A percentile compares a stretch with the other conserved stretches of the same genome.
These are phyloP conservation scores for Geophilus truncorum DNA, from an alignment of 2,888 invertebrate genomes.

Conservation along the genomic window DNA sequence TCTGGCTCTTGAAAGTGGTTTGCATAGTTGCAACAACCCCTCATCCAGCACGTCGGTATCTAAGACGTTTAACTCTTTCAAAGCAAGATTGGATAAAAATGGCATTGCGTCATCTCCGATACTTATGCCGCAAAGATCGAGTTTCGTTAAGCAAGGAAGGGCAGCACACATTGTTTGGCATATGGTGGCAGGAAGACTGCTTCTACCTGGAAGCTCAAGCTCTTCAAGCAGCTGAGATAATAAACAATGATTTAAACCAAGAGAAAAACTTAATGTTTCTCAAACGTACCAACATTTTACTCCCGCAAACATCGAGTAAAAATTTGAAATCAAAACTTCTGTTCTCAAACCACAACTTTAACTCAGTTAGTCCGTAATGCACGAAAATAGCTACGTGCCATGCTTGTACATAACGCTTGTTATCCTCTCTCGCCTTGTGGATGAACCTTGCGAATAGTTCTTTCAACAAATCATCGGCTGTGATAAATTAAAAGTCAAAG, in stretches of 20 bases:
- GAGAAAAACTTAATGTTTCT: no score
- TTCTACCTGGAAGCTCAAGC: neutral
- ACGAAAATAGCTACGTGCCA: neutral
- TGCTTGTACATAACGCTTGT: neutral
- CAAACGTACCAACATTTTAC: neutral
- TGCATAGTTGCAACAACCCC: neutral
- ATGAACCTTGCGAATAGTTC: neutral
- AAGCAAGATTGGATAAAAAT: neutral
- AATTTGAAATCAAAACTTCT: neutral
- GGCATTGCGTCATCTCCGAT: neutral
- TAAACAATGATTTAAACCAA: no score
- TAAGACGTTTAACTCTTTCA: neutral
- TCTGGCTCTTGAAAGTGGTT: neutral
- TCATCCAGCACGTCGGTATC: neutral
- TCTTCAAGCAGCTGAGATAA: neutral
- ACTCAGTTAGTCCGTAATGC: neutral
- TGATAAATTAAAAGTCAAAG: neutral
- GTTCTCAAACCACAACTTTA: neutral
- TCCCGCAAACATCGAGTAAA: neutral
- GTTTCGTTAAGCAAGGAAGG: neutral
- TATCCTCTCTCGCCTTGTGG: neutral
- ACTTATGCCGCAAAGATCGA: neutral
- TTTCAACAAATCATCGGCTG: neutral
- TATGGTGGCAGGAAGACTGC: neutral
- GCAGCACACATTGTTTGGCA: neutral